Conservation (phyloP, 1,140 invertebrate genomes). For the Helicoverpa zea region DNA sequence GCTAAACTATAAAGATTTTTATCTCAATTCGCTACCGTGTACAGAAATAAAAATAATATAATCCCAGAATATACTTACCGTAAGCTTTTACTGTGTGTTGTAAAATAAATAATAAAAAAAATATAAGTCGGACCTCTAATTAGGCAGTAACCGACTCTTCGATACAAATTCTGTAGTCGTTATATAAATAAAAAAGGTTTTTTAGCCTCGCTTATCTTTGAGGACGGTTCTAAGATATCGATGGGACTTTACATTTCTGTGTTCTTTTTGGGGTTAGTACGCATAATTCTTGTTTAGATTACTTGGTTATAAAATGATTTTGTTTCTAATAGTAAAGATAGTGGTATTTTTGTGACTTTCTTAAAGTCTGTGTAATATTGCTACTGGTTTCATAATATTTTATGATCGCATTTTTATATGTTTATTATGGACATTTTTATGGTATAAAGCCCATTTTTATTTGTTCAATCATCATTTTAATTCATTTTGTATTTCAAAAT, state of each 20-base stretch:
- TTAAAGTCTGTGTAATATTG: too few species aligned
- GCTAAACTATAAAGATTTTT: conserved; percentile 46
- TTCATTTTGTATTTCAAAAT: neutral
- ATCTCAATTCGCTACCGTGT: conserved; percentile 43
- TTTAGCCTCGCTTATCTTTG: conserved; percentile 28
- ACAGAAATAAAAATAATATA: conserved; percentile 26
- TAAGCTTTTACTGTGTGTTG: conserved; percentile 48
- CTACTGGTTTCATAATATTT: too few species aligned
- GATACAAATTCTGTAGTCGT: conserved; percentile 50
- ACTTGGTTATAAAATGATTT: too few species aligned
- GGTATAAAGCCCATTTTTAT: too few species aligned
- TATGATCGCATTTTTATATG: too few species aligned
- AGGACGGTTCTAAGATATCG: conserved; percentile 46
- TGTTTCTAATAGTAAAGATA: too few species aligned
- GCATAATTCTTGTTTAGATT: conserved; percentile 8
- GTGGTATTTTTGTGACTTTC: too few species aligned
- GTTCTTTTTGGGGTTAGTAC: conserved; percentile 19
- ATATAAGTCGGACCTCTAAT: conserved; percentile 29
- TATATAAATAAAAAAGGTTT: conserved; percentile 34
- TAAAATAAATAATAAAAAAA: conserved; percentile 34
- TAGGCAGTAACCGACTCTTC: conserved; percentile 44
- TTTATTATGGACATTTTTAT: too few species aligned
- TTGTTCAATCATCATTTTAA: too few species aligned
- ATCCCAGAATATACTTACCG: conserved; percentile 27
- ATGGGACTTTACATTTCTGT: conserved; percentile 15